Conservation (phyloP, 2,888 invertebrate species). For the Drosophila kuntzei region DNA sequence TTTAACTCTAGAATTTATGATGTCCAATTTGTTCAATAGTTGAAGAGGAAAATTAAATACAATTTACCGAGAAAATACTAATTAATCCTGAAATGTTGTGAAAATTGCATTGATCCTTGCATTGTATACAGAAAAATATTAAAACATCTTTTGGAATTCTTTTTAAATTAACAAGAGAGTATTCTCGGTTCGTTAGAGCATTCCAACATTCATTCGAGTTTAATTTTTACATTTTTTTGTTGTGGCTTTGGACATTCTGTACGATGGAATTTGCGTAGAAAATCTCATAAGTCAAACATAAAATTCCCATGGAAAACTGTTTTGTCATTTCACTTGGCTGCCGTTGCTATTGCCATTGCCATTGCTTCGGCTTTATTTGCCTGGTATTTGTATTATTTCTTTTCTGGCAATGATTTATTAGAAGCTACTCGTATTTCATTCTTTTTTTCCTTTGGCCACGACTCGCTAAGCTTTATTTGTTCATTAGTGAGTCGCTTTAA, state of each 20-base stretch:
- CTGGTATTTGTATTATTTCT: constrained; percentile 71
- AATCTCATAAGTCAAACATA: constrained; percentile 80
- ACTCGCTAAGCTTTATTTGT: constrained; percentile 76
- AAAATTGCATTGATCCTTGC: too few species aligned
- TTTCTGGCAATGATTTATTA: constrained; percentile 73
- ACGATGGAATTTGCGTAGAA: constrained; percentile 68
- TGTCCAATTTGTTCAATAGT: too few species aligned
- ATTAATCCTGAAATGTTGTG: too few species aligned
- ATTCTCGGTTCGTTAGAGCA: constrained; percentile 27
- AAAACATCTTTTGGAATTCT: not conserved
- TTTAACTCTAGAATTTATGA: too few species aligned
- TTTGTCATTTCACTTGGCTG: constrained; percentile 64
- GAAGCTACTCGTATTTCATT: constrained; percentile 38
- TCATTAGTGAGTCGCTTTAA: constrained; percentile 68
- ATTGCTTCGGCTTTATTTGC: constrained; percentile 39
- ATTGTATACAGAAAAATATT: not conserved
- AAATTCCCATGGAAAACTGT: constrained; percentile 69
- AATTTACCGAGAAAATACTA: too few species aligned
- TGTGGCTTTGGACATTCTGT: constrained; percentile 33
- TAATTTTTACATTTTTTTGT: constrained; percentile 2
- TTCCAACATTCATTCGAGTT: not conserved
- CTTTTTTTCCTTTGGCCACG: constrained; percentile 24
- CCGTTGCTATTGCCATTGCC: not conserved
- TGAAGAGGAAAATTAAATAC: too few species aligned
- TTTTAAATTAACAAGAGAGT: constrained; percentile 18